Percentiles rank a stretch among this genome's conserved stretches.
phyloP scores from a whole-genome alignment of 1,140 invertebrate genomes.

The Laodelphax striatellus region DNA sequence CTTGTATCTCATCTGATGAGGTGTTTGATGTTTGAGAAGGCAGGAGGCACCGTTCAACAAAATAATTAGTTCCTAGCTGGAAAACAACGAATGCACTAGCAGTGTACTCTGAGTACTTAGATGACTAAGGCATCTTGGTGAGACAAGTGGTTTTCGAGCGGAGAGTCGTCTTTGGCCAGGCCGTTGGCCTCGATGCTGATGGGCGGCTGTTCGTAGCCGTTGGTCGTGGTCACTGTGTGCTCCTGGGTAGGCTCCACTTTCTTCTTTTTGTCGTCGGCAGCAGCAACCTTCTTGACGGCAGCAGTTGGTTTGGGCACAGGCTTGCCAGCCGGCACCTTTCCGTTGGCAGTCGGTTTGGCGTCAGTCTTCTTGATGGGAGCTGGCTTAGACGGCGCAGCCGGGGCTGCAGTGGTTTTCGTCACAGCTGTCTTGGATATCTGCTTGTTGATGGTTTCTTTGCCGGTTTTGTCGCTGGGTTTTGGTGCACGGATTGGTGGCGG shows the following conservation, averaged over 20 bases:
- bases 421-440: neutral
- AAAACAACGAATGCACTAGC: too few relatives aligned
- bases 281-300: neutral
- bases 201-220: neutral
- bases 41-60: too few relatives aligned
- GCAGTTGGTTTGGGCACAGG: neutral
- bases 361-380: neutral
- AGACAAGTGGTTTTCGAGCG: too few relatives aligned
- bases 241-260: neutral
- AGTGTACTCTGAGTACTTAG: too few relatives aligned
- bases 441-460: neutral
- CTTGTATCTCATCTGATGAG: too few relatives aligned
- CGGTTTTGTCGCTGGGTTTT: neutral
- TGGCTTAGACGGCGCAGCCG: neutral
- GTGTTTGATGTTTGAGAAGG: too few relatives aligned
- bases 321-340: neutral
- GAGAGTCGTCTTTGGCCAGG: too few relatives aligned
- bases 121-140: too few relatives aligned
- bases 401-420: neutral
- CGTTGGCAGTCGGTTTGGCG: neutral
- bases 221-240: neutral
- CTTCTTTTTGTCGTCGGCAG: neutral
- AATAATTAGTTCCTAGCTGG: too few relatives aligned
- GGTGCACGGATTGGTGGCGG: neutral
- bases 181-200: too few relatives aligned